Evolutionary conservation across 2,797 vertebrate species (phyloP).

Genomic region (Lepidocolaptes lacrymiger): DNA sequence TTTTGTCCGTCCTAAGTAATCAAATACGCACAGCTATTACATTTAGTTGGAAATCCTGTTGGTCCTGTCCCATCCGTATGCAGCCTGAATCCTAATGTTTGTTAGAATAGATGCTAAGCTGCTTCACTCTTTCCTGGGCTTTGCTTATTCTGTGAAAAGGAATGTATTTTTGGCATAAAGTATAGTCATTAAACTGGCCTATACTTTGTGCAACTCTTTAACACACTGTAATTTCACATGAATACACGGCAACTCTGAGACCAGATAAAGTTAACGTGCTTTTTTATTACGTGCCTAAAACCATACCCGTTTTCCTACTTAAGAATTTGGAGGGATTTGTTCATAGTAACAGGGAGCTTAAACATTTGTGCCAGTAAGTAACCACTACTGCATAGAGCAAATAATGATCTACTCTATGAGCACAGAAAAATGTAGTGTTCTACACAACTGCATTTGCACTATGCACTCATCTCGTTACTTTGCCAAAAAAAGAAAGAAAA

Average conservation of each 20-base stretch:
- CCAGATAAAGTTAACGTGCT: constrained; percentile 76
- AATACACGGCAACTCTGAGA: constrained; percentile 81
- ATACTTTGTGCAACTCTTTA: constrained; percentile 88
- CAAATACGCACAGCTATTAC: constrained; percentile 85
- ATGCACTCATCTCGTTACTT: constrained; percentile 62
- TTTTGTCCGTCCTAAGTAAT: constrained; percentile 92
- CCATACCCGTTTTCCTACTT: constrained; percentile 23
- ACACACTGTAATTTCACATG: constrained; percentile 96
- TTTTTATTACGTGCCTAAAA: constrained; percentile 54
- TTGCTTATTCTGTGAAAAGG: constrained; percentile 91
- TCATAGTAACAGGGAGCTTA: constrained; percentile 71
- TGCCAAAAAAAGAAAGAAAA: constrained; percentile 30
- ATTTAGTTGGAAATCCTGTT: constrained; percentile 88
- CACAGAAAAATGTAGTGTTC: constrained; percentile 54
- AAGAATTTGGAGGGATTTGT: constrained; percentile 67
- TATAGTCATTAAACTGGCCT: constrained; percentile 85
- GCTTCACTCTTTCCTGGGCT: constrained; percentile 89
- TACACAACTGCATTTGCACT: constrained; percentile 37
- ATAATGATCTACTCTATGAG: constrained; percentile 35
- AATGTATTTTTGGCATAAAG: constrained; percentile 91
- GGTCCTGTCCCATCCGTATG: constrained; percentile 92
- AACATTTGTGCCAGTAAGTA: constrained; percentile 33
- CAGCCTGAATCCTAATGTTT: constrained; percentile 92
- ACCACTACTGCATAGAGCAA: constrained; percentile 37
- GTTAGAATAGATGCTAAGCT: constrained; percentile 94